phyloP scores from a whole-genome alignment of 2,113 vertebrate genomes.

The Melanostigma gelatinosum region DNA sequence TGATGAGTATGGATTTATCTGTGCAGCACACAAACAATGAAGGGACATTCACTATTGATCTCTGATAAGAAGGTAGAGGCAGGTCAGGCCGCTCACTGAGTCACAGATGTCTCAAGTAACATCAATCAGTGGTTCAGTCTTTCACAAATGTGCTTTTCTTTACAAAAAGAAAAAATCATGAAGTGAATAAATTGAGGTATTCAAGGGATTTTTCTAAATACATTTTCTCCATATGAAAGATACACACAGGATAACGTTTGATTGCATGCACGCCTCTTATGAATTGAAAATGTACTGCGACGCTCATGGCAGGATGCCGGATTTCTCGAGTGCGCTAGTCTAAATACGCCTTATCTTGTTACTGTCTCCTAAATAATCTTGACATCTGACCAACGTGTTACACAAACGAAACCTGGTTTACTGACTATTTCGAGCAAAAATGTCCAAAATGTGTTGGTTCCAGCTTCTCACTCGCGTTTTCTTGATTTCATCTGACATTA shows the following conservation, averaged over 20 bases:
- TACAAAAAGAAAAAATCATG: neutral
- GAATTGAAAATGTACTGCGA: neutral
- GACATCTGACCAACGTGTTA: neutral
- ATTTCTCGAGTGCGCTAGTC: neutral
- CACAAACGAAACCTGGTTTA: neutral
- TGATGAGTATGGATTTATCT: slow-evolving; percentile 6
- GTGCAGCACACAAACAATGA: neutral
- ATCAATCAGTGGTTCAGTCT: neutral
- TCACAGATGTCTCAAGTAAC: neutral
- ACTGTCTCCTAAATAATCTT: neutral
- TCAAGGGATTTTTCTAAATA: no score
- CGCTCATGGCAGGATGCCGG: neutral
- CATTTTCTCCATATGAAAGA: neutral
- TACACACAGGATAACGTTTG: neutral
- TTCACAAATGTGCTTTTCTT: neutral
- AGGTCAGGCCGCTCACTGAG: neutral
- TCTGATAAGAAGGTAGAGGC: neutral
- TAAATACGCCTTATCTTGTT: slow-evolving; percentile 1
- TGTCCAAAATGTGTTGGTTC: neutral
- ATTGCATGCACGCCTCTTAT: neutral
- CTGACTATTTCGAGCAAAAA: neutral
- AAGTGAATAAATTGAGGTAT: neutral
- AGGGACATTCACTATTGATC: neutral
- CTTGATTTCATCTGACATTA: neutral
- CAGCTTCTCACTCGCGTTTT: neutral